Base-by-base conservation (phyloP, 2,113 vertebrate species). In the Peromyscus leucopus region DNA sequence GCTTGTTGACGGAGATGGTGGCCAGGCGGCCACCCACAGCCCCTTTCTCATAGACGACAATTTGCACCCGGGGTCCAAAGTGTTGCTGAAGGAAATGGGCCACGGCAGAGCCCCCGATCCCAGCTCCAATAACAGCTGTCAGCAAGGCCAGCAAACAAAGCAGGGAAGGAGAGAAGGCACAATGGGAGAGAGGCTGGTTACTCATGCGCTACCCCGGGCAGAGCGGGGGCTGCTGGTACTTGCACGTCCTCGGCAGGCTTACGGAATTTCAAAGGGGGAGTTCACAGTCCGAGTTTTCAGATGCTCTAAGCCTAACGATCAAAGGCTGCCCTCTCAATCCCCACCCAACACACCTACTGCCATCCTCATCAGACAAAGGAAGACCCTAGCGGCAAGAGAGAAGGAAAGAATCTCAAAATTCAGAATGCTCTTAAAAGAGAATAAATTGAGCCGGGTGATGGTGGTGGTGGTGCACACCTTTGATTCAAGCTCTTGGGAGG, bases 11-110 rank as follows among this genome's bases (percentile, higher is more conserved):
- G 0, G 99, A 99, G 86, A 99, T 98, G 1, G 99, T 99, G 93
- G 99, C 99, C 85, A 99, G 98, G 10, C 99, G 99, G 12, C 99
- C 99, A 0, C 99, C 99, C 26, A 99, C 99, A 0, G 98, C 97
- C 2, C 96, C 99, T 96, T 99, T 99, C 97, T 99, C 99, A 4
- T 99, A 99, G 82, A 99, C 99, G 1, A 99, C 99, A 75, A 99
- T 98, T 97, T 99, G 99, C 88, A 99, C 99, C 96, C 99, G 99
- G 3, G 99, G 99, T 82, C 99, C 99, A 92, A 99, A 99, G 97
- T 99, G 99, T 98, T 99, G 99, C 97, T 99, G 99, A 91, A 99
- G 98, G 98, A 99, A 99, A 90, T 99, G 99, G 28, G 99, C 99
- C 9, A 99, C 98, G 0, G 99, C 99, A 2, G 99, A 99, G 94